Percentiles rank a stretch among this genome's conserved stretches.
Evolutionary conservation across 2,797 vertebrate species (phyloP).

Genomic region (Leptoclinus maculatus): DNA sequence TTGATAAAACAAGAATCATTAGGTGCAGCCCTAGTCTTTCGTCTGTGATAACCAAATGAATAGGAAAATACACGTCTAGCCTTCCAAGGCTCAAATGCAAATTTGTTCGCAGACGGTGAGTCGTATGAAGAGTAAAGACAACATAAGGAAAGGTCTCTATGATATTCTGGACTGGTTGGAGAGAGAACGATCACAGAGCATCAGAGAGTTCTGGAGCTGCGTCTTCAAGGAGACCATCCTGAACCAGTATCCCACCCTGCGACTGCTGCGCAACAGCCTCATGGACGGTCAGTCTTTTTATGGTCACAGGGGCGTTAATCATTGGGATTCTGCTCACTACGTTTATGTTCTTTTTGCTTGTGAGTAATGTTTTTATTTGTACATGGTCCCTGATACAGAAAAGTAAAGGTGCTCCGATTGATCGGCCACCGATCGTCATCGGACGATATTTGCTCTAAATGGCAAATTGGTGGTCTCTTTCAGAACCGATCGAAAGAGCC

Average conservation of each 20-base stretch:
- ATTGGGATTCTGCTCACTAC: not conserved
- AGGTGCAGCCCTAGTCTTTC: no score
- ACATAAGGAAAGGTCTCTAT: constrained; percentile 60
- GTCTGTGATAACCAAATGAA: no score
- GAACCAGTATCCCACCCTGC: constrained; percentile 64
- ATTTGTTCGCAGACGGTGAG: constrained; percentile 70
- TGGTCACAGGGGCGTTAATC: not conserved
- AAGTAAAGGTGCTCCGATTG: no score
- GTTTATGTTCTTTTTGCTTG: not conserved
- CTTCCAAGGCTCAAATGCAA: no score
- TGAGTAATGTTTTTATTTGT: not conserved
- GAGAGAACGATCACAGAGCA: not conserved
- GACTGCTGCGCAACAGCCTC: constrained; percentile 62
- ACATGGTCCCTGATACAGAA: no score
- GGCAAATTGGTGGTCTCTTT: no score
- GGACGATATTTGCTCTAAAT: no score
- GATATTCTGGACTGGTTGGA: constrained; percentile 75
- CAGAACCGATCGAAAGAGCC: no score
- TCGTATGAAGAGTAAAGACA: constrained; percentile 61
- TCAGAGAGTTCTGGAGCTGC: constrained; percentile 73
- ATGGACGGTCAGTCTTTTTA: constrained; percentile 69
- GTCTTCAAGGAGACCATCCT: constrained; percentile 73
- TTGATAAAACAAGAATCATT: no score
- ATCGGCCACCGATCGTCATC: no score
- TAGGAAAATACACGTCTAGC: no score